These are phyloP conservation scores for Tamias sibiricus DNA, from an alignment of 2,113 vertebrate genomes.

Conservation along the genomic window DNA sequence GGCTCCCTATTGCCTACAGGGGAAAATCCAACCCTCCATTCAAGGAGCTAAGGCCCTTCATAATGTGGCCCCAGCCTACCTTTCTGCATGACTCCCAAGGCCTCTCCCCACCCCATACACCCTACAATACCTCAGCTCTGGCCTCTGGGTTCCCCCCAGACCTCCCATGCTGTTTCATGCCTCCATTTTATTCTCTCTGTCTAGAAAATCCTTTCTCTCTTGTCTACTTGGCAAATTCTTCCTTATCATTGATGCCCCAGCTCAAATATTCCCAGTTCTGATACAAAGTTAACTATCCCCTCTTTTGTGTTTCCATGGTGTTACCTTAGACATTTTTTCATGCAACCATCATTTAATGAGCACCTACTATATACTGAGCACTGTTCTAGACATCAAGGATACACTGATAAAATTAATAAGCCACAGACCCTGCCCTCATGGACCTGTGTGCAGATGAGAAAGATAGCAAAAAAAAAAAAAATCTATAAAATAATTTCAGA, in stretches of 20 bases:
- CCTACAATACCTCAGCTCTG: neutral
- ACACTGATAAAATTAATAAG: neutral
- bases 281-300: neutral
- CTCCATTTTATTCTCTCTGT: conserved; percentile 8
- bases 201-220: conserved; percentile 27
- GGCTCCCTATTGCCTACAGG: neutral
- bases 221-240: neutral
- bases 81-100: neutral
- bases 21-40: conserved; percentile 18
- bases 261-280: neutral
- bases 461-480: neutral
- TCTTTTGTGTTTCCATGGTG: neutral
- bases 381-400: neutral
- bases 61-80: neutral
- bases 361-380: neutral
- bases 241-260: neutral
- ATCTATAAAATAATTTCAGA: neutral
- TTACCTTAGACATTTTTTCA: neutral
- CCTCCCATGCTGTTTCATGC: neutral
- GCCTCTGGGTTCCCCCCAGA: neutral
- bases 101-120: neutral
- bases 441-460: neutral
- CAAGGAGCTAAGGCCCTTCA: conserved; percentile 35
- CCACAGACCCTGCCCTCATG: neutral
- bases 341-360: neutral